A percentile compares a stretch with the other conserved stretches of the same genome.
These are phyloP conservation scores for Drosophila elegans DNA, from an alignment of 1,140 invertebrate genomes.

Conservation along the genomic window DNA sequence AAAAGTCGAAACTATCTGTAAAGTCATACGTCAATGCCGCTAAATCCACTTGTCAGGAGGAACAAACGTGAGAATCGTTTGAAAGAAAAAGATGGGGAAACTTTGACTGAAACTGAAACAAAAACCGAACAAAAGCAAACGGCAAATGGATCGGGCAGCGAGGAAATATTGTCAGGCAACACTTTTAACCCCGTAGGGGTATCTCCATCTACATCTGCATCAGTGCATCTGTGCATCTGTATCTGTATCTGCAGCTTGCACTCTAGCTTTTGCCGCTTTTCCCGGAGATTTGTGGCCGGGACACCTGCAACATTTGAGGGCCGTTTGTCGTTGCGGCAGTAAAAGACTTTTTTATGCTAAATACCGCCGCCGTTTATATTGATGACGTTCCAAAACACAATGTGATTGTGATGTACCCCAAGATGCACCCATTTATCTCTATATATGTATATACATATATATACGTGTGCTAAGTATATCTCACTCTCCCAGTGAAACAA, in stretches of 20 bases:
- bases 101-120: slow-evolving; percentile 39
- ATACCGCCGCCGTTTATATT: slow-evolving; percentile 78
- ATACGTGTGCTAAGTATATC: slow-evolving; percentile 43
- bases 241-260: slow-evolving; percentile 19
- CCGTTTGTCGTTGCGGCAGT: slow-evolving; percentile 42
- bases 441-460: slow-evolving; percentile 3
- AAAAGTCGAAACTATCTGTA: slow-evolving; percentile 75
- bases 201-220: background rate
- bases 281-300: slow-evolving; percentile 66
- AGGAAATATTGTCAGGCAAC: slow-evolving; percentile 77
- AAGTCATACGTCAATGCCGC: slow-evolving; percentile 80
- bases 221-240: slow-evolving; percentile 24
- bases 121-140: slow-evolving; percentile 46
- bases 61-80: slow-evolving; percentile 79
- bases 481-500: slow-evolving; percentile 34
- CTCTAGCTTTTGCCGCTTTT: slow-evolving; percentile 47
- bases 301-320: slow-evolving; percentile 73
- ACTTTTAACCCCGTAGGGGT: slow-evolving; percentile 64
- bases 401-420: slow-evolving; percentile 60
- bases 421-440: slow-evolving; percentile 1
- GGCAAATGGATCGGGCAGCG: slow-evolving; percentile 70
- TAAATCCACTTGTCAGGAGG: slow-evolving; percentile 79
- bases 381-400: slow-evolving; percentile 73
- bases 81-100: slow-evolving; percentile 18
- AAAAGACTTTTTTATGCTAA: slow-evolving; percentile 83